Evolutionary conservation across 2,113 vertebrate species (phyloP).

Genomic region (Hippocampus abdominalis): DNA sequence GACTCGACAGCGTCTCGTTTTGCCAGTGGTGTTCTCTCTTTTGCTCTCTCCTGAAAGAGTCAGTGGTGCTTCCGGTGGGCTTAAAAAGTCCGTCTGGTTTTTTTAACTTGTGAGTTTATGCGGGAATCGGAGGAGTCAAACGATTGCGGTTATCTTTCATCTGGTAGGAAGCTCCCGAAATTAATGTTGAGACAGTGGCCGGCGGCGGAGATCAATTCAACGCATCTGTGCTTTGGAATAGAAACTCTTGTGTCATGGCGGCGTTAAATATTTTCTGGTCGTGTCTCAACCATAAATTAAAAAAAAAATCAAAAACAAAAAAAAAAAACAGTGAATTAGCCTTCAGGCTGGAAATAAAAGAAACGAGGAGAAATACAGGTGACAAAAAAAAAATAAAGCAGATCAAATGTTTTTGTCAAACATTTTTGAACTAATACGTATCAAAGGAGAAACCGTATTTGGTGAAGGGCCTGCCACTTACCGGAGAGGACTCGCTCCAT

Average conservation of each 20-base stretch:
- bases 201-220: slow-evolving; percentile 2
- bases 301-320: too few species aligned
- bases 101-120: slow-evolving; percentile 3
- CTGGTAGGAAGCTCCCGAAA: slow-evolving; percentile 7
- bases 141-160: background rate
- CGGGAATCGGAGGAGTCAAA: slow-evolving; percentile 7
- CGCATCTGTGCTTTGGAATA: slow-evolving; percentile 7
- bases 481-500: slow-evolving; percentile 20
- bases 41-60: slow-evolving; percentile 7
- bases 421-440: background rate
- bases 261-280: slow-evolving; percentile 3
- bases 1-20: slow-evolving; percentile 6
- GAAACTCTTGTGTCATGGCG: background rate
- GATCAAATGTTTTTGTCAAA: background rate
- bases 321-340: background rate
- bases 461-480: slow-evolving; percentile 28
- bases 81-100: background rate
- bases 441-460: slow-evolving; percentile 4
- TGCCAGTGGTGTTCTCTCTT: slow-evolving; percentile 2
- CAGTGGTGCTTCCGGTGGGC: background rate
- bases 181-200: slow-evolving; percentile 5
- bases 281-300: background rate
- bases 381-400: slow-evolving; percentile 2
- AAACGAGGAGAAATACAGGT: too few species aligned
- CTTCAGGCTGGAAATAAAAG: background rate